Evolutionary conservation across 1,140 invertebrate species (phyloP), one percentile per base, ranked within the genome.

Genomic region (Drosophila melanica): DNA sequence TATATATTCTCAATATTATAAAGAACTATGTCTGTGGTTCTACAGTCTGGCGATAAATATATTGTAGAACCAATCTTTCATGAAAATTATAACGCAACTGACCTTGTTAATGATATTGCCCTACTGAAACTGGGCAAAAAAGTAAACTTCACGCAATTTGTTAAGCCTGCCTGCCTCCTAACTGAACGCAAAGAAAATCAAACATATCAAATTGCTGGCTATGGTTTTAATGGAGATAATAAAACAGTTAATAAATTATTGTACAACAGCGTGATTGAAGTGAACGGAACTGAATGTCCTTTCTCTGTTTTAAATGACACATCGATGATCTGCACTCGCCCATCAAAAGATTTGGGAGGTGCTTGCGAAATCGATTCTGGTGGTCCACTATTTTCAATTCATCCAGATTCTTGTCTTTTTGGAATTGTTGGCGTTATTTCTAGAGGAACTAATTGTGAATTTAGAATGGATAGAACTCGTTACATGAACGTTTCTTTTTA

Each of bases 281-380:
- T 23, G 20, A 3, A 23, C 20, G 20, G 2, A 23, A 9, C 0
- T 0, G 30, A 33, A 33, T 33, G 30, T n/a, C n/a, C n/a, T n/a
- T n/a, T n/a, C n/a, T n/a, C n/a, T n/a, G n/a, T n/a, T n/a, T n/a
- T n/a, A n/a, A n/a, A 9, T 18, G 39, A 23, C 11, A 3, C 20
- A 23, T 3, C 20, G 4, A 23, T 3, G 20, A 23, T 23, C 9
- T 71, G 68, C 55, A 44, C n/a, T n/a, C 8, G n/a, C 0, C 51
- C 23, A 23, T 2, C 20, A 27, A 6, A 41, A 0, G 4, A 30
- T 0, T 4, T 0, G 14, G 68, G 51, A 48, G 68, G 65, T 30
- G 45, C 14, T 30, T 71, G 68, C 12, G 0, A 4, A 6, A 30
- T 39, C n/a, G 68, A 71, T 23, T 71, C 68, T 37, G 68, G 69